Conservation (phyloP, 2,888 invertebrate genomes). For the Azorinus chamasolen region DNA sequence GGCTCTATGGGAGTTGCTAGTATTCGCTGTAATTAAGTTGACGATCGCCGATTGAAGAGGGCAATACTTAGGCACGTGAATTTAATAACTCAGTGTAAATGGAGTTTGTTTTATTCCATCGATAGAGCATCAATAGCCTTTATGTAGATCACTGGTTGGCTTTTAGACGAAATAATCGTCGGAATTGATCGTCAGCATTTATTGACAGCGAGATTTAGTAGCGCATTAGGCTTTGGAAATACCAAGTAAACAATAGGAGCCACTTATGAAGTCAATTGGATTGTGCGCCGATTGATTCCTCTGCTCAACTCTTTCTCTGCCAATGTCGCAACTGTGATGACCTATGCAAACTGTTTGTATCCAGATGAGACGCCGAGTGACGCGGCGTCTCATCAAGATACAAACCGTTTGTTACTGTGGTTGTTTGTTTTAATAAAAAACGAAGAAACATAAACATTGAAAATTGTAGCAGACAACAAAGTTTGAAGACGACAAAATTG, state of each 20-base stretch:
- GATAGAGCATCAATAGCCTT: slow-evolving; percentile 11
- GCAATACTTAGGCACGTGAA: slow-evolving; percentile 3
- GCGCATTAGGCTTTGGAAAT: slow-evolving; percentile 48
- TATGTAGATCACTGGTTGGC: slow-evolving; percentile 17
- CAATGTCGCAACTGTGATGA: too few species aligned
- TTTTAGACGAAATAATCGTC: slow-evolving; percentile 31
- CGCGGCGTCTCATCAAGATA: too few species aligned
- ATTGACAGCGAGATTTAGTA: slow-evolving; percentile 45
- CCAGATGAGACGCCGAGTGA: too few species aligned
- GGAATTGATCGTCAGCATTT: slow-evolving; percentile 41
- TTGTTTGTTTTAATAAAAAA: too few species aligned
- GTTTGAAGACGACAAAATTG: too few species aligned
- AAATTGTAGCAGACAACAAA: too few species aligned
- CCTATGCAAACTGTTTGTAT: too few species aligned
- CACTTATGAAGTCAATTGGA: slow-evolving; percentile 55
- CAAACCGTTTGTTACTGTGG: too few species aligned
- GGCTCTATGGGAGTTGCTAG: slow-evolving; percentile 20
- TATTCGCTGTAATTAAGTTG: slow-evolving; percentile 35
- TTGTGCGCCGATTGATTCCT: slow-evolving; percentile 51
- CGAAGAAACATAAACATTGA: too few species aligned
- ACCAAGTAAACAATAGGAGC: slow-evolving; percentile 56
- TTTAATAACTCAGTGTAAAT: slow-evolving; percentile 33
- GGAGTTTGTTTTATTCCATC: slow-evolving; percentile 2
- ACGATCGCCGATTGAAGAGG: slow-evolving; percentile 20
- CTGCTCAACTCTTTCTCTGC: slow-evolving; percentile 43